Evolutionary conservation across 2,113 vertebrate species (phyloP), one percentile per base, ranked within the genome.

Genomic region (Kryptolebias marmoratus): DNA sequence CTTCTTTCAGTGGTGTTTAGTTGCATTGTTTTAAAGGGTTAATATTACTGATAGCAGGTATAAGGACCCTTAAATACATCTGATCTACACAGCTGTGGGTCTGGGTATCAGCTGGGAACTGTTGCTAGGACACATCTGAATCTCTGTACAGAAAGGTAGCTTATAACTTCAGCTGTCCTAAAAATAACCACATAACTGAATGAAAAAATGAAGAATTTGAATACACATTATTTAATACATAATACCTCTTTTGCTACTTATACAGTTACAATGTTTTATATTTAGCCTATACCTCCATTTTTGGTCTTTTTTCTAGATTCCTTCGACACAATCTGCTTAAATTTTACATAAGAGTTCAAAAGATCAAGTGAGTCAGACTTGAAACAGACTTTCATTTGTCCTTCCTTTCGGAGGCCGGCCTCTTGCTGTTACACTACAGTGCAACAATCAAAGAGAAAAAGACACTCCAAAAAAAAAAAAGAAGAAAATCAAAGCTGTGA

Each of bases 401-500:
- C 9, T 42, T 42, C 39, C 39, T 42, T 42, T 42, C 9, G 1
- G 5, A 9, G 39, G 32, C 32, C 39, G 10, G 32, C 76, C 71
- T 80, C 76, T 67, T 18, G 56, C 65, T 66, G 47, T 75, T 56
- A 67, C 69, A 73, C 64, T 28, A 69, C 68, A 83, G 63, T 61
- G 69, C 79, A 82, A 61, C 71, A 81, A 83, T 80, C 75, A 81
- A 82, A 84, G 77, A 89, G 77, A 9, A 6, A 89, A 77, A 22
- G 22, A 22, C 22, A 90, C 83, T 78, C 44, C 45, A 71, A 48
- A 18, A 64, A 22, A 22, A 22, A 22, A 22, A 22, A 22, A 22
- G 22, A 22, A 22, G 22, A 22, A 22, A 68, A 81, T 81, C 62
- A 76, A 86, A 85, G 84, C 87, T 90, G 82, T 87, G 83, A 88